A percentile compares a stretch with the other conserved stretches of the same genome.
These are phyloP conservation scores for Coreius guichenoti DNA, from an alignment of 2,797 vertebrate genomes.

Conservation along the genomic window DNA sequence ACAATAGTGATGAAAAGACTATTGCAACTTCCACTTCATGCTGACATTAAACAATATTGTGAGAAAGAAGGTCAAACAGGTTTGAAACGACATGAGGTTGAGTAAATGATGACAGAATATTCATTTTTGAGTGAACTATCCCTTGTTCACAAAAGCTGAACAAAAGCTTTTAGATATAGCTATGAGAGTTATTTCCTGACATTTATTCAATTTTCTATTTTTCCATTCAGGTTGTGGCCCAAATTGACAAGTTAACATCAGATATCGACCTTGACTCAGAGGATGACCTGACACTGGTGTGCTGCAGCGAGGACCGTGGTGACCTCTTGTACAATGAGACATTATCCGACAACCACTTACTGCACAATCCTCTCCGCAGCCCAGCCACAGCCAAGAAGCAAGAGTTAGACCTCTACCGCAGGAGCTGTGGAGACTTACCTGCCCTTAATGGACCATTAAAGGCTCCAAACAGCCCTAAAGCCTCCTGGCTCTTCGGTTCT, in stretches of 20 bases:
- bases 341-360: constrained; percentile 80
- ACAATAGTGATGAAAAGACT: not conserved
- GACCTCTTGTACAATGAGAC: constrained; percentile 76
- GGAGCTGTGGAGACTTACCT: constrained; percentile 79
- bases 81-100: not conserved
- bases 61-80: not conserved
- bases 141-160: too few species aligned
- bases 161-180: not conserved
- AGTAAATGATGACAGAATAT: not conserved
- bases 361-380: constrained; percentile 71
- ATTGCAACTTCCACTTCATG: not conserved
- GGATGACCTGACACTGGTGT: constrained; percentile 80
- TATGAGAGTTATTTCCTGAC: not conserved
- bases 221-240: constrained; percentile 80
- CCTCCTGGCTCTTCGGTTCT: constrained; percentile 67
- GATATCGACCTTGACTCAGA: constrained; percentile 84
- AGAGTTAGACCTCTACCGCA: constrained; percentile 64
- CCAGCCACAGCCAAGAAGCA: constrained; percentile 34
- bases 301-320: constrained; percentile 83
- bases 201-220: constrained; percentile 8
- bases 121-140: not conserved
- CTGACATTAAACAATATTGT: not conserved
- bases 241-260: constrained; percentile 84
- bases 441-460: constrained; percentile 79
- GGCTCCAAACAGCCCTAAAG: constrained; percentile 63